These are phyloP conservation scores for Cyclopterus lumpus DNA, from an alignment of 2,797 vertebrate species.

Conservation along the genomic window DNA sequence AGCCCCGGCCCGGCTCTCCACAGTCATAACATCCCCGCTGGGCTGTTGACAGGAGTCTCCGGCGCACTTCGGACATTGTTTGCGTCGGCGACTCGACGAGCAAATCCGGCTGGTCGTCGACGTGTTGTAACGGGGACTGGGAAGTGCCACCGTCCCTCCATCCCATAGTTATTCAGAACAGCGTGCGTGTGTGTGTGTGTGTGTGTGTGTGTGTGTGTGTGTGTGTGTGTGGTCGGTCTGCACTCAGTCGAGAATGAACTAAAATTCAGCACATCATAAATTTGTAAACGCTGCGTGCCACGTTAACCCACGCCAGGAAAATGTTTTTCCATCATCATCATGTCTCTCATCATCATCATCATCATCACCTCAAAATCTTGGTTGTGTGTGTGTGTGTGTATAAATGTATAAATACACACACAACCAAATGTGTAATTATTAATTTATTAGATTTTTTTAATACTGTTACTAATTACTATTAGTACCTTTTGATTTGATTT, in stretches of 20 bases:
- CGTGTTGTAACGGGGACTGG: slow-evolving; percentile 33
- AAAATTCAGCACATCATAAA: slow-evolving; percentile 35
- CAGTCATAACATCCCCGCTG: slow-evolving; percentile 67
- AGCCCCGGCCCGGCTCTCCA: slow-evolving; percentile 26
- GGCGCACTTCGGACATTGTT: slow-evolving; percentile 59
- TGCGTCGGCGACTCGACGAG: slow-evolving; percentile 59
- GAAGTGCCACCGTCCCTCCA: slow-evolving; percentile 39
- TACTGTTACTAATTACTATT: no score
- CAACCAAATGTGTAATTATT: no score
- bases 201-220: slow-evolving; percentile 1
- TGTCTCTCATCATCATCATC: slow-evolving; percentile 5
- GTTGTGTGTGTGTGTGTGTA: no score
- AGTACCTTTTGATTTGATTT: no score
- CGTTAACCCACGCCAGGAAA: slow-evolving; percentile 7
- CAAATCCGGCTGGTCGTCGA: slow-evolving; percentile 36
- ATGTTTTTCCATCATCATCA: slow-evolving; percentile 45
- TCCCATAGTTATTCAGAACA: slow-evolving; percentile 50
- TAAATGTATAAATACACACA: no score
- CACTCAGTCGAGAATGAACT: slow-evolving; percentile 20
- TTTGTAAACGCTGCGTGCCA: slow-evolving; percentile 16
- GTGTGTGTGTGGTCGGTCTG: slow-evolving; percentile 39
- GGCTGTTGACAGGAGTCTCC: slow-evolving; percentile 68
- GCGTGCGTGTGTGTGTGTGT: slow-evolving; percentile 30
- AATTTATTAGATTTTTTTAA: no score
- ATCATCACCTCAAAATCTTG: no score